Evolutionary conservation across 2,888 invertebrate genomes (phyloP).

Genomic region (Creontiades dilutus): DNA sequence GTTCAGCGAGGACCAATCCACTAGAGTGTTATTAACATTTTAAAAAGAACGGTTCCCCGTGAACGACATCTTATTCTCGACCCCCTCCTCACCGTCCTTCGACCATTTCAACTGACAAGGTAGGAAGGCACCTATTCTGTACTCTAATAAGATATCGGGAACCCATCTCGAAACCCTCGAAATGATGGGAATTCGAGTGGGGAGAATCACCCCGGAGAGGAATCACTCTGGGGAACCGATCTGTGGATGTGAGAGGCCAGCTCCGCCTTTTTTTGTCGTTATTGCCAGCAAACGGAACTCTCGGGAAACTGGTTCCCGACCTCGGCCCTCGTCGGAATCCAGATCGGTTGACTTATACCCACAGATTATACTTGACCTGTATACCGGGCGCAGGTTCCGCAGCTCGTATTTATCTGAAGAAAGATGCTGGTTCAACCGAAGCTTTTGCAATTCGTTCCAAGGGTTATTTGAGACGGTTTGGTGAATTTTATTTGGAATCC

Average conservation of each 20-base stretch:
- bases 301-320: constrained; percentile 65
- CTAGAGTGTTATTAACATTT: not conserved
- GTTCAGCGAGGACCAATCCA: no score
- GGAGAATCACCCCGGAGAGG: not conserved
- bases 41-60: not conserved
- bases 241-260: not conserved
- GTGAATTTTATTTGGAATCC: not conserved
- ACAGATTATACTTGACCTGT: constrained; percentile 46
- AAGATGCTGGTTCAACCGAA: not conserved
- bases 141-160: not conserved
- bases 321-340: constrained; percentile 57
- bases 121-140: no score
- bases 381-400: constrained; percentile 4
- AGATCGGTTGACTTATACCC: constrained; percentile 47
- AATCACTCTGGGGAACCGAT: not conserved
- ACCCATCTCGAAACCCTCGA: constrained; percentile 15
- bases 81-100: no score
- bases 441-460: not conserved
- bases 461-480: no score
- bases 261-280: constrained; percentile 24
- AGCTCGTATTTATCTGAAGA: not conserved
- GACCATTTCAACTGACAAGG: no score
- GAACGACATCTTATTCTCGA: not conserved
- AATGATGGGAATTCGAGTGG: constrained; percentile 1
- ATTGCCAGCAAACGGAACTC: constrained; percentile 61